Evolutionary conservation across 2,888 invertebrate species (phyloP).

Genomic region (Tipula helvola): DNA sequence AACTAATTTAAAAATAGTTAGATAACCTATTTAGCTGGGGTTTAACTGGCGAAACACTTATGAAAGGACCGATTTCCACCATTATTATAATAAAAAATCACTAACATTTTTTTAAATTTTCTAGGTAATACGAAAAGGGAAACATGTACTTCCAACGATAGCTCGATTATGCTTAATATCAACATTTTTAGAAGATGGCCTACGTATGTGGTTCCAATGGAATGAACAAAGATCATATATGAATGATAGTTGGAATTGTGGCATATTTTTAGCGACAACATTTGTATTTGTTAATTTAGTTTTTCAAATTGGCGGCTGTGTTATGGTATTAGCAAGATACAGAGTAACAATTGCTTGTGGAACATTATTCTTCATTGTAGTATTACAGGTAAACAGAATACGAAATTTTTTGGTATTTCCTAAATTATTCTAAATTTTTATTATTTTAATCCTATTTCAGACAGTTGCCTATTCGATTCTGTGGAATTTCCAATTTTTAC

Average conservation of each 20-base stretch:
- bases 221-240: conserved; percentile 93
- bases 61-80: too few relatives aligned
- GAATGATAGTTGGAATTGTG: conserved; percentile 96
- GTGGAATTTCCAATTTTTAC: conserved; percentile 95
- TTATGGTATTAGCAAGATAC: conserved; percentile 87
- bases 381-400: conserved; percentile 63
- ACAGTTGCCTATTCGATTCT: conserved; percentile 93
- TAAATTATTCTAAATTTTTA: not conserved
- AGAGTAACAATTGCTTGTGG: conserved; percentile 88
- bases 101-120: not conserved
- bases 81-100: too few relatives aligned
- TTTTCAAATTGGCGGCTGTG: conserved; percentile 92
- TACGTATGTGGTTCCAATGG: conserved; percentile 99
- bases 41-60: too few relatives aligned
- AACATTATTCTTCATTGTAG: conserved; percentile 87
- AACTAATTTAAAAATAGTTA: too few relatives aligned
- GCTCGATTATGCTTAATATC: conserved; percentile 94
- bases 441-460: conserved; percentile 38
- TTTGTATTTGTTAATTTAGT: conserved; percentile 93
- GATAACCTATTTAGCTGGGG: too few relatives aligned
- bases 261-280: conserved; percentile 77
- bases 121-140: conserved; percentile 84
- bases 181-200: conserved; percentile 97
- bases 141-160: conserved; percentile 85
- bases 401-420: not conserved